phyloP scores from a whole-genome alignment of 1,140 invertebrate species.

The Halictus rubicundus region DNA sequence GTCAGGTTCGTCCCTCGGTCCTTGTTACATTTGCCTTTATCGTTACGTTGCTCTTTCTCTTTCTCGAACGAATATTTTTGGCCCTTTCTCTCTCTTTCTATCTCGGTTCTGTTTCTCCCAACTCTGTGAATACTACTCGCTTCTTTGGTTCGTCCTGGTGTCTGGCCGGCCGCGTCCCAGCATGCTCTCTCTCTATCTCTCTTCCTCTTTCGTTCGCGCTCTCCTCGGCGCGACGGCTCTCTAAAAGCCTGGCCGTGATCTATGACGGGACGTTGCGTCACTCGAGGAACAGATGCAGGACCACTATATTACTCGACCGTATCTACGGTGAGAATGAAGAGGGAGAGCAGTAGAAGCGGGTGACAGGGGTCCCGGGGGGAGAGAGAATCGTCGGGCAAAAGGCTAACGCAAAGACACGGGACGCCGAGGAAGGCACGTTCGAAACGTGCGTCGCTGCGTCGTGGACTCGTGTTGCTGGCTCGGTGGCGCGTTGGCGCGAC shows the following conservation, averaged over 20 bases:
- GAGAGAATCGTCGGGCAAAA: constrained; percentile 66
- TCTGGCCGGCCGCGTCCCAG: constrained; percentile 19
- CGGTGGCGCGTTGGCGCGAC: not conserved
- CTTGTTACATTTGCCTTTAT: constrained; percentile 40
- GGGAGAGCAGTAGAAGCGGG: constrained; percentile 21
- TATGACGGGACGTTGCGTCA: constrained; percentile 81
- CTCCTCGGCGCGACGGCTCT: constrained; percentile 78
- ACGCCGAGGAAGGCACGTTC: not conserved
- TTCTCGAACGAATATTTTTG: constrained; percentile 11
- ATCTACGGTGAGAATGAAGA: constrained; percentile 69
- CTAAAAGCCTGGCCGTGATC: constrained; percentile 79
- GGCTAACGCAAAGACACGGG: constrained; percentile 52
- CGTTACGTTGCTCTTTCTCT: constrained; percentile 18
- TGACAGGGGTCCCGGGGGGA: constrained; percentile 36
- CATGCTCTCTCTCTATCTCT: too few relatives aligned
- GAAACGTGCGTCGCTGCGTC: not conserved
- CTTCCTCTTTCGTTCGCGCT: constrained; percentile 62
- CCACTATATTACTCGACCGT: constrained; percentile 80
- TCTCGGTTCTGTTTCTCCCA: constrained; percentile 24
- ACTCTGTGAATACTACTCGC: too few relatives aligned
- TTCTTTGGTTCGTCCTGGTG: not conserved
- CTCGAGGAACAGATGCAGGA: constrained; percentile 80
- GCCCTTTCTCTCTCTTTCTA: not conserved
- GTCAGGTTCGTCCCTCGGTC: constrained; percentile 17
- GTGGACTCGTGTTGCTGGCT: too few relatives aligned